A percentile compares a stretch with the other conserved stretches of the same genome.
phyloP scores from a whole-genome alignment of 2,113 vertebrate genomes.

The Vulpes ferrilata region DNA sequence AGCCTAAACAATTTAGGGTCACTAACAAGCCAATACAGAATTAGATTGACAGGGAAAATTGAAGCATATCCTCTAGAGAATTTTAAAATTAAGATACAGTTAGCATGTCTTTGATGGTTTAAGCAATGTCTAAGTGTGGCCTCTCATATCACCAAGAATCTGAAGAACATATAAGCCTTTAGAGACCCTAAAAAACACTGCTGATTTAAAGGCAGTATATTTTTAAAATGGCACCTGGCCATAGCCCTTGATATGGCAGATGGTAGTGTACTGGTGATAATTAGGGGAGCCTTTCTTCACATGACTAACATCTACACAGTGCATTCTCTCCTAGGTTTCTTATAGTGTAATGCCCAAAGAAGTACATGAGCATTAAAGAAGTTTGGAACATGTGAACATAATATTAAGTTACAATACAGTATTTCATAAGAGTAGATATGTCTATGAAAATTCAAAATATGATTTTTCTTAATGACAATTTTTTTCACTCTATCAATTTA shows the following conservation, averaged over 20 bases:
- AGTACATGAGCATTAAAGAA: neutral
- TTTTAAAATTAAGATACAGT: neutral
- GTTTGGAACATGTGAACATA: neutral
- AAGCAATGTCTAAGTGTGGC: neutral
- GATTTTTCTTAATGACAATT: neutral
- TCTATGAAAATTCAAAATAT: constrained; percentile 1
- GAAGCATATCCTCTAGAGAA: neutral
- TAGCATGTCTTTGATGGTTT: neutral
- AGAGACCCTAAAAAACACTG: neutral
- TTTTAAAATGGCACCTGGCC: neutral
- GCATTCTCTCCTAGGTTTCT: neutral
- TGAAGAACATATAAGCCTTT: neutral
- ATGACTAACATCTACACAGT: too few relatives aligned
- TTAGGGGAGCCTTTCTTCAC: neutral
- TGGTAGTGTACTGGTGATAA: neutral
- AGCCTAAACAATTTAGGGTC: neutral
- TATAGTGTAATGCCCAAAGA: neutral
- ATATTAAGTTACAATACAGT: neutral
- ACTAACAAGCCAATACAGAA: neutral
- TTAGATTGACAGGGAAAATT: neutral
- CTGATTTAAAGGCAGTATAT: neutral
- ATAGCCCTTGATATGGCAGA: neutral
- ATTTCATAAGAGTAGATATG: neutral
- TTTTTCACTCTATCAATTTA: neutral
- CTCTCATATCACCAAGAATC: neutral